phyloP scores from a whole-genome alignment of 2,797 vertebrate genomes.

The Syncerus caffer region DNA sequence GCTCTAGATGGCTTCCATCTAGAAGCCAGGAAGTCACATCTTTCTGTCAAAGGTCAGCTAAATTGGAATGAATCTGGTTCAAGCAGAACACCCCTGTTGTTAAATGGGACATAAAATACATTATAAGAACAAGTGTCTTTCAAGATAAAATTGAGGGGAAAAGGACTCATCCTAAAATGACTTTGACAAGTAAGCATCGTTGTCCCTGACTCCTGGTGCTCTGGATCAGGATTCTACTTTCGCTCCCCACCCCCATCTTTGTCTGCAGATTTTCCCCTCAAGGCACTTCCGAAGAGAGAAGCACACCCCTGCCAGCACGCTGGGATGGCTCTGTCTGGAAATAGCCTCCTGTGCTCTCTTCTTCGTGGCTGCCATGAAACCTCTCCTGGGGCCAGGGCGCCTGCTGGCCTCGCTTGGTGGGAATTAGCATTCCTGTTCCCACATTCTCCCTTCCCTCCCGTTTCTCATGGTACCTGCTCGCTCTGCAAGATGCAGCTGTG shows the following conservation, averaged over 20 bases:
- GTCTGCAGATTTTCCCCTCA: neutral
- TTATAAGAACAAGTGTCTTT: neutral
- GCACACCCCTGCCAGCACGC: neutral
- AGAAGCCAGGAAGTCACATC: neutral
- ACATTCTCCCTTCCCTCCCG: neutral
- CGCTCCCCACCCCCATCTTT: neutral
- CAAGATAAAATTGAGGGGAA: neutral
- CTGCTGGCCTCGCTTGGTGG: neutral
- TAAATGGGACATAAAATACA: neutral
- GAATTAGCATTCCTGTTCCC: neutral
- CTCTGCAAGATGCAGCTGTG: neutral
- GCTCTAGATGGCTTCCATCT: neutral
- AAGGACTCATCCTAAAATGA: neutral
- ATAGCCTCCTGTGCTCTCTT: neutral
- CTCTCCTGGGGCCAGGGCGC: neutral
- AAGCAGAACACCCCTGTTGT: neutral
- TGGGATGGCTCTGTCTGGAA: neutral
- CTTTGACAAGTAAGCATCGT: neutral
- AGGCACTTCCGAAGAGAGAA: neutral
- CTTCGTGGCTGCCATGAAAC: neutral
- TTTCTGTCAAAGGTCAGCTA: conserved; percentile 19
- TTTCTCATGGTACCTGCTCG: neutral
- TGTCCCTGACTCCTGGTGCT: neutral
- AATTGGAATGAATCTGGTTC: conserved; percentile 19
- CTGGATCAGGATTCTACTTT: neutral